Base-by-base conservation (phyloP, 2,113 vertebrate genomes). In the Procavia capensis region DNA sequence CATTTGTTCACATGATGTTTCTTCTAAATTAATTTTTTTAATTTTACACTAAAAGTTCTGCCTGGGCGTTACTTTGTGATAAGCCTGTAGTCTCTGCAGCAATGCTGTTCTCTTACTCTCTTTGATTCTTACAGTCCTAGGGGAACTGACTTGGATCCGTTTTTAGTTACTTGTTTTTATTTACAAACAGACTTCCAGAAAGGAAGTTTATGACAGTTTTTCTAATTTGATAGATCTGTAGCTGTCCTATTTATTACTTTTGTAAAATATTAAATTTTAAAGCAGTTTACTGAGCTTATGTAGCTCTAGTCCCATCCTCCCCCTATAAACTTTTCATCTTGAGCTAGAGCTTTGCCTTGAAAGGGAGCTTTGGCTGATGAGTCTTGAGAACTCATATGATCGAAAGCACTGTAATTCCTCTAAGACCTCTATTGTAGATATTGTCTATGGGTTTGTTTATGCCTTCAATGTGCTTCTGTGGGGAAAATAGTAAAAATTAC, bases 241-340 rank as follows among this genome's bases (percentile, higher is more conserved):
- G 54, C 9, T 91, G 36, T 36, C 14, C 17, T 75, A 76, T 36
- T 13, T 93, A 27, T 54, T 93, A 80, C 66, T 86, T 83, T 70
- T 61, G 78, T 82, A 57, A 63, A 17, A 70, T 70, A 83, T 47
- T 91, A 36, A 88, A 95, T 70, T 70, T 50, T 88, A 92, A 59
- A 95, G 47, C 57, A 50, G 88, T 68, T 82, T 83, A 27, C 20
- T 39, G 47, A 88, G 41, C 66, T 70, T 25, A 78, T 11, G 1
- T 59, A 83, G 87, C 36, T 83, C 78, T 83, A 95, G 25, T 68
- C 14, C 14, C 36, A 27, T 68, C 14, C 14, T 34, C 36, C 72
- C 83, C 50, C n/a, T 50, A 75, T 66, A 78, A 31, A n/a, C n/a
- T 11, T 92, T 88, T 83, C 5, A 83, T n/a, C 34, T 41, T 41